Evolutionary conservation across 2,797 vertebrate genomes (phyloP).

Genomic region (Oreochromis grahami): DNA sequence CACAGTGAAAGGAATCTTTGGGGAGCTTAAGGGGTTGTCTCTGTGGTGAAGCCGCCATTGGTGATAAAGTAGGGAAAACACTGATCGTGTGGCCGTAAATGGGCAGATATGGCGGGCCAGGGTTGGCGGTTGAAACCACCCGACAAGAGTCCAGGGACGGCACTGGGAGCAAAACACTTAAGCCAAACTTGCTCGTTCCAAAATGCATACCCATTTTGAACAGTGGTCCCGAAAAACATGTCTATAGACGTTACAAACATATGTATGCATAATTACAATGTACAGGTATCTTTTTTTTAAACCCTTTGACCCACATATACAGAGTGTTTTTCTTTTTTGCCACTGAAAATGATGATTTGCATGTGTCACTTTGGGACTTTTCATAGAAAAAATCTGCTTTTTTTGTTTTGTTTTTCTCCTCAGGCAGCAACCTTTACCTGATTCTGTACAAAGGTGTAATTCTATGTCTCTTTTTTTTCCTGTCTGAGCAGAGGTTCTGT

Average conservation of each 20-base stretch:
- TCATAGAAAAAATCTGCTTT: slow-evolving; percentile 49
- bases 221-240: slow-evolving; percentile 66
- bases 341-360: slow-evolving; percentile 64
- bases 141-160: slow-evolving; percentile 26
- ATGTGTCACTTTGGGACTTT: slow-evolving; percentile 69
- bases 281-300: slow-evolving; percentile 60
- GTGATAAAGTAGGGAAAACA: slow-evolving; percentile 39
- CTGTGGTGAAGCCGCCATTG: slow-evolving; percentile 44
- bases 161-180: slow-evolving; percentile 40
- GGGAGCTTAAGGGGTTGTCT: slow-evolving; percentile 36
- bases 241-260: slow-evolving; percentile 72
- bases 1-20: slow-evolving; percentile 75
- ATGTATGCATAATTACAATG: slow-evolving; percentile 75
- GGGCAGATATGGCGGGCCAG: not conserved
- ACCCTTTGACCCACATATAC: slow-evolving; percentile 52
- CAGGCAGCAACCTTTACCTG: slow-evolving; percentile 62
- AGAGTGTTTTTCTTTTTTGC: slow-evolving; percentile 55
- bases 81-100: slow-evolving; percentile 45
- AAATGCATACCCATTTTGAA: slow-evolving; percentile 50
- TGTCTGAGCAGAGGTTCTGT: slow-evolving; percentile 62
- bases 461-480: slow-evolving; percentile 51
- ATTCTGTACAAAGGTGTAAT: slow-evolving; percentile 75
- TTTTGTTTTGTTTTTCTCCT: slow-evolving; percentile 49
- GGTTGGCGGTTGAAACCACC: slow-evolving; percentile 9
- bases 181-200: slow-evolving; percentile 27